phyloP scores from a whole-genome alignment of 2,113 vertebrate species.

The Apus apus region DNA sequence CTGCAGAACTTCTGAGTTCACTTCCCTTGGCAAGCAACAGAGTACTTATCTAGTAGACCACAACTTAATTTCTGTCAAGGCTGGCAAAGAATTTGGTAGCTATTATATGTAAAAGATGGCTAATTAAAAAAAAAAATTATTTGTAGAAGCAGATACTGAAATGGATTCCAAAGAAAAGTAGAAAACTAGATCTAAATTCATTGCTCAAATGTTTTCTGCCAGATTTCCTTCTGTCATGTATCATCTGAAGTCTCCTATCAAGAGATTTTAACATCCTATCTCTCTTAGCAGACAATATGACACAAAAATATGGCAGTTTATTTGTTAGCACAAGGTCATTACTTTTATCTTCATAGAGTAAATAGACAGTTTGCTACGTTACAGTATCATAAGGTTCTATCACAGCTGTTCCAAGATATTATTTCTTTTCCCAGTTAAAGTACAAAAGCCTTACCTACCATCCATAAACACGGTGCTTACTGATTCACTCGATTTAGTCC shows the following conservation, averaged over 20 bases:
- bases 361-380: background rate
- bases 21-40: background rate
- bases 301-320: background rate
- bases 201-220: background rate
- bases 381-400: background rate
- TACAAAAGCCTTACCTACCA: background rate
- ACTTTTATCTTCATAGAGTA: background rate
- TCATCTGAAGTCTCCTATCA: background rate
- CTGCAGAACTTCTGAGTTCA: background rate
- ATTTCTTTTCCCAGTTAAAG: background rate
- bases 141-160: background rate
- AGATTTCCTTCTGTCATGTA: background rate
- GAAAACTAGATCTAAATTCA: background rate
- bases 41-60: background rate
- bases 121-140: background rate
- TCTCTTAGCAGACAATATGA: background rate
- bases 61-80: rapidly evolving
- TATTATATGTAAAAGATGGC: background rate
- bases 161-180: background rate
- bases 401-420: background rate
- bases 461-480: background rate
- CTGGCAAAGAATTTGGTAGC: background rate
- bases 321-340: background rate
- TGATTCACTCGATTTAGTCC: background rate
- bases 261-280: background rate